A percentile compares a stretch with the other conserved stretches of the same genome.
Evolutionary conservation across 2,888 invertebrate genomes (phyloP).

Genomic region (Parasteatoda lunata): DNA sequence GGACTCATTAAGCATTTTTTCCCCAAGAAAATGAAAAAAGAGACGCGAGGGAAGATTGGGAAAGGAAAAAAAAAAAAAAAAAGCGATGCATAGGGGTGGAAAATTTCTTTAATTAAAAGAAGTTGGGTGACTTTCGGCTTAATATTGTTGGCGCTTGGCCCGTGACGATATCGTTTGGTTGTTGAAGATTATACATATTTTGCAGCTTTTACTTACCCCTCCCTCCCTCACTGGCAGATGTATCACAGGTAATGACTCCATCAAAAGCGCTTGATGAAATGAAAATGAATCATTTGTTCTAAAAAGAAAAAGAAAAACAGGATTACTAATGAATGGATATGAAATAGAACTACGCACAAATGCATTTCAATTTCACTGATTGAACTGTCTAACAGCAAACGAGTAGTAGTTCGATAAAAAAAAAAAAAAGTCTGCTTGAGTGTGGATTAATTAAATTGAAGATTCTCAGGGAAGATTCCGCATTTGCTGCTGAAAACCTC

Average conservation of each 20-base stretch:
- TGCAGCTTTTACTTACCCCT: not conserved
- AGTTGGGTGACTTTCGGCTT: slow-evolving; percentile 51
- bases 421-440: no score
- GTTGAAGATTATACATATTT: slow-evolving; percentile 12
- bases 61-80: not conserved
- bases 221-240: not conserved
- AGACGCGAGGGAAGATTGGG: not conserved
- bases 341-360: no score
- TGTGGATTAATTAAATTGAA: no score
- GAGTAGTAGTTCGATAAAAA: no score
- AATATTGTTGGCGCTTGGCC: slow-evolving; percentile 28
- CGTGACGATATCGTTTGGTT: slow-evolving; percentile 23
- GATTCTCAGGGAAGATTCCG: no score
- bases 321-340: no score
- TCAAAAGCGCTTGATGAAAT: slow-evolving; percentile 11
- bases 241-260: slow-evolving; percentile 34
- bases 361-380: no score
- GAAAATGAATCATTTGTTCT: not conserved
- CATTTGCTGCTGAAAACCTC: no score
- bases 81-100: no score
- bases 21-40: not conserved
- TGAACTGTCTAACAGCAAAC: no score
- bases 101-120: slow-evolving; percentile 58
- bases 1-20: slow-evolving; percentile 47
- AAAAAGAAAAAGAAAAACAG: no score